Evolutionary conservation across 2,888 invertebrate species (phyloP), one percentile per base, ranked within the genome.

Genomic region (Agyllia agylla): DNA sequence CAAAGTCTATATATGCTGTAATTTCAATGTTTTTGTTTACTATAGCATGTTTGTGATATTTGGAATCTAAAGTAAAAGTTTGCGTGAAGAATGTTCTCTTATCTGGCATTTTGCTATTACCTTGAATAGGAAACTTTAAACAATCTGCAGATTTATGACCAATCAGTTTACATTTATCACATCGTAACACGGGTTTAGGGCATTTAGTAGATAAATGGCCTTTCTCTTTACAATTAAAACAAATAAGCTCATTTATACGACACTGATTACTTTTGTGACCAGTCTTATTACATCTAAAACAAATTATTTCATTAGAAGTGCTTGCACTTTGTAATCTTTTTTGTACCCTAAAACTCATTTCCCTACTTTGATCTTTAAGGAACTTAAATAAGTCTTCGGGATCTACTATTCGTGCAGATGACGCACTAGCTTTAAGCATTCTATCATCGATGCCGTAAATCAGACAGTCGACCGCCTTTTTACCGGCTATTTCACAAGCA

Each of bases 371-470:
- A 49, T 91, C 89, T 85, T 92, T 91, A 11, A 90, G 49, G 31
- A 87, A 91, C 35, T 86, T 85, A 27, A 91, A 78, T 13, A 92
- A 82, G 15, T 90, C 88, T 78, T 88, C 92, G 0, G 91, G 90
- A 9, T 90, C 86, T 2, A 27, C 33, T 78, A 90, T 87, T 13
- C 87, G 79, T 2, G 88, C 91, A 1, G 88, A 87, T 6, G 87
- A 83, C 9, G 91, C 91, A 73, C 87, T 70, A 9, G 87, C 86
- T 9, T 77, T 81, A 17, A 91, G 85, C 27, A 75, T 89, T n/a
- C 86, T 49, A 78, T 91, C 88, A 30, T 89, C 89, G 11, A 90
- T 84, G 9, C 91, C 85, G 27, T 86, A 85, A n/a, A 88, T 89
- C 0, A 90, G 3, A 35, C 90, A 90, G 70, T 92, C 89, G 24